These are phyloP conservation scores for Furcifer pardalis DNA, from an alignment of 2,797 vertebrate species.

Conservation along the genomic window DNA sequence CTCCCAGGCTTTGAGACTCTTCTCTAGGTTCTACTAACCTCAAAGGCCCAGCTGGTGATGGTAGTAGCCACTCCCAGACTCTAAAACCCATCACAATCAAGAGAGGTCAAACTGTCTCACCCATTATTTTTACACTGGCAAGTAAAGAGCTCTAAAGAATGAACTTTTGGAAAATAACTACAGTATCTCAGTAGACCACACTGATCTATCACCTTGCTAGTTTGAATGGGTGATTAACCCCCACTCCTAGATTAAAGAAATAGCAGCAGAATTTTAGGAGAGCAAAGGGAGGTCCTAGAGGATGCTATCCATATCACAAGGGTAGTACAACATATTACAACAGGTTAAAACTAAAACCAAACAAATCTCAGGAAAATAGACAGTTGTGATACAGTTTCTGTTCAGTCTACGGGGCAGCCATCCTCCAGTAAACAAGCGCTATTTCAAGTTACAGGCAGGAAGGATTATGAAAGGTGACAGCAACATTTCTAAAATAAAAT, in stretches of 20 bases:
- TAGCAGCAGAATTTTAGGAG: neutral
- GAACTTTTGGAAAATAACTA: neutral
- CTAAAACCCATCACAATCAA: too few species aligned
- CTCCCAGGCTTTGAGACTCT: too few species aligned
- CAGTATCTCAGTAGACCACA: neutral
- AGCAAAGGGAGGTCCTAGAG: too few species aligned
- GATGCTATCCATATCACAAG: neutral
- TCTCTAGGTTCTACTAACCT: too few species aligned
- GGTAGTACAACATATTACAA: neutral
- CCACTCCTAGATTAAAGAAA: neutral
- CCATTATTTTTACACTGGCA: too few species aligned
- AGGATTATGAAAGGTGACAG: slow-evolving; percentile 55
- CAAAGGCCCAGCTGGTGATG: too few species aligned
- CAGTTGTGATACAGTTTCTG: neutral
- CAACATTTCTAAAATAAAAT: slow-evolving; percentile 50
- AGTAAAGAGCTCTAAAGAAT: too few species aligned
- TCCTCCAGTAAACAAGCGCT: slow-evolving; percentile 59
- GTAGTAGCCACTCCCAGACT: too few species aligned
- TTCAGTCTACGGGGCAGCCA: slow-evolving; percentile 32
- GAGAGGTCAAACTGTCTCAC: too few species aligned
- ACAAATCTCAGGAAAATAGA: fast-evolving
- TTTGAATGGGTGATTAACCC: neutral
- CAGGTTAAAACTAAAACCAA: neutral
- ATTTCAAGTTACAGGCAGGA: slow-evolving; percentile 38
- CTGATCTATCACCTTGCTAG: neutral